Evolutionary conservation across 2,797 vertebrate species (phyloP).

Genomic region (Pristis pectinata): DNA sequence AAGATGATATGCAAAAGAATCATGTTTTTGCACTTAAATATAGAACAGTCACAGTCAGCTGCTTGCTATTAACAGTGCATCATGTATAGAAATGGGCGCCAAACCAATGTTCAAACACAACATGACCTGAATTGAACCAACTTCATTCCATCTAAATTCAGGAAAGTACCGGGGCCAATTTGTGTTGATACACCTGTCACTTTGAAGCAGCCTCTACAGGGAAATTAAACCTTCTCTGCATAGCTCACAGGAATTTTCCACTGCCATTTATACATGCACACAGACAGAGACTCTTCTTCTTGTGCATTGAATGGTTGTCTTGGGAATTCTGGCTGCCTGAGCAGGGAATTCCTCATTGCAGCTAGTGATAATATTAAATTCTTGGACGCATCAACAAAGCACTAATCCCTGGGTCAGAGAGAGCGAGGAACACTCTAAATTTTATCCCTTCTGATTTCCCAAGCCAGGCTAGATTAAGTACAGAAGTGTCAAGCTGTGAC

Average conservation of each 20-base stretch:
- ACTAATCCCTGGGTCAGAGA: not conserved
- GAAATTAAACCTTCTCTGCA: not conserved
- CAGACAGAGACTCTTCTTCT: not conserved
- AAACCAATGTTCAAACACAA: not conserved
- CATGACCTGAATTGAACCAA: not conserved
- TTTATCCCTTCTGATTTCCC: not conserved
- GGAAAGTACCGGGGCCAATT: not conserved
- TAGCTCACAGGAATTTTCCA: not conserved
- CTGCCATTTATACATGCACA: not conserved
- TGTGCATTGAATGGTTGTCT: not conserved
- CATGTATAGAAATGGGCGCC: not conserved
- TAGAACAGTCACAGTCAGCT: constrained; percentile 15
- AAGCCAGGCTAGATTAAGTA: not conserved
- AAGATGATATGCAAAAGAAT: constrained; percentile 27
- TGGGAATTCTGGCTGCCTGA: not conserved
- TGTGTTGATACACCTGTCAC: not conserved
- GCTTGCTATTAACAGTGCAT: not conserved
- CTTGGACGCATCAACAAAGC: not conserved
- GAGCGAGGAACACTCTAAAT: not conserved
- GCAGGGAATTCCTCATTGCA: not conserved
- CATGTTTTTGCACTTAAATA: constrained; percentile 31
- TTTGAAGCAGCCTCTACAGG: not conserved
- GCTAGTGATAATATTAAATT: not conserved
- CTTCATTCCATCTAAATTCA: not conserved
- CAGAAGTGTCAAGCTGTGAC: not conserved